Evolutionary conservation across 2,113 vertebrate genomes (phyloP).

Genomic region (Pseudolaguvia tuberculata): DNA sequence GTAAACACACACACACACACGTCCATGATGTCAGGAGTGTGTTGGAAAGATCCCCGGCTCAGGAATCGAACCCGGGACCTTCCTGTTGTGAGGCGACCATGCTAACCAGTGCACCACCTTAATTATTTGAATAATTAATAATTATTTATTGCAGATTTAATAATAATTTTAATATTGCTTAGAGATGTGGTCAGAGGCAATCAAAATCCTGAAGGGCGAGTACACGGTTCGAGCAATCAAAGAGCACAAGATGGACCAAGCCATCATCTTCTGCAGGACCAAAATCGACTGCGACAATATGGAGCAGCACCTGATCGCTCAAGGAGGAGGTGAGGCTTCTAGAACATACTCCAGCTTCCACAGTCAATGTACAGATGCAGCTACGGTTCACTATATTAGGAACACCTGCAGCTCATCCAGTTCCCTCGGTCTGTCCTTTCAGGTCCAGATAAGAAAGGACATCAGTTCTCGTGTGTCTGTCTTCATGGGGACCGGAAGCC

Average conservation of each 20-base stretch:
- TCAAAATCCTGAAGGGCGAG: constrained; percentile 94
- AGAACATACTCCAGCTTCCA: too few species aligned
- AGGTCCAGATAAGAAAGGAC: constrained; percentile 92
- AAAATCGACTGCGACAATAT: constrained; percentile 98
- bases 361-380: not conserved
- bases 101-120: too few species aligned
- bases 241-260: constrained; percentile 99
- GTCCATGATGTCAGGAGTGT: too few species aligned
- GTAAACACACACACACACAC: too few species aligned
- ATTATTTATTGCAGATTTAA: too few species aligned
- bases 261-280: constrained; percentile 95
- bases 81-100: too few species aligned
- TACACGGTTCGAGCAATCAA: constrained; percentile 86
- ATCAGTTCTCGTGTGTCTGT: constrained; percentile 95
- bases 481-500: constrained; percentile 96
- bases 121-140: too few species aligned
- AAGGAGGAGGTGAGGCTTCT: constrained; percentile 82
- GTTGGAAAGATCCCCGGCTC: too few species aligned
- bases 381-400: not conserved
- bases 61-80: too few species aligned
- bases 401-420: not conserved
- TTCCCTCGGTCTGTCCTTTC: not conserved
- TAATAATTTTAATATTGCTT: constrained; percentile 35
- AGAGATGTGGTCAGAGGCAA: constrained; percentile 99
- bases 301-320: constrained; percentile 93